Base-by-base conservation (phyloP, 92 coral and sea anemone genomes). In the Palythoa grandiflora region DNA sequence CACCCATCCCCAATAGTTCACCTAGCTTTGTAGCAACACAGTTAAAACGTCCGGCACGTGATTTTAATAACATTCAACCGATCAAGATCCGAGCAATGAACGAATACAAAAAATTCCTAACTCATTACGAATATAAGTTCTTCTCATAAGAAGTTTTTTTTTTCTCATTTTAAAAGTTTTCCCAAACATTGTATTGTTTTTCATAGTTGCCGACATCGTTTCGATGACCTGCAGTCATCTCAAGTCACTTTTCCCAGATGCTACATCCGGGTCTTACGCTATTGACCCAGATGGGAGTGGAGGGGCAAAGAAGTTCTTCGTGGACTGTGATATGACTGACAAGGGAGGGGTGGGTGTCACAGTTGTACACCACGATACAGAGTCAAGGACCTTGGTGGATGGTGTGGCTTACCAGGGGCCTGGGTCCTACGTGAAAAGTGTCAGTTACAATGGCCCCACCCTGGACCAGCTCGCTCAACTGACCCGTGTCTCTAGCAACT, bases 311-410 rank as follows among this genome's bases (percentile, higher is more conserved):
- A 20, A 17, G n/a, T 76, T 87, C 55, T 13, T 44, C 38, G 89
- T 76, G 21, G 39, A 19, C 54, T 87, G 89, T 61, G 84, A 87
- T 51, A 87, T 87, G 89, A 75, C 89, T 16, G 72, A 79, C 79
- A 87, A 77, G 57, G 81, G 81, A 53, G 66, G 81, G 8, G 81
- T 77, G 55, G 81, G 81, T 13, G 65, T 77, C 75, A 76, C 89
- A 63, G 52, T 38, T 70, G 20, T 87, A 35, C 50, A 75, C 16
- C 89, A 87, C 53, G 66, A 87, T 40, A 77, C 83, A 39, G 84
- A 87, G 48, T 12, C 80, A 76, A 76, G 89, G 66, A 87, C 89
- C 20, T 54, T 7, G 53, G 84, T 87, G 7, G 36, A 87, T 8
- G 90, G 90, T 9, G 47, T 5, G 47, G 47, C 47, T 40, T 87